Evolutionary conservation across 2,113 vertebrate species (phyloP).

Genomic region (Cololabis saira): DNA sequence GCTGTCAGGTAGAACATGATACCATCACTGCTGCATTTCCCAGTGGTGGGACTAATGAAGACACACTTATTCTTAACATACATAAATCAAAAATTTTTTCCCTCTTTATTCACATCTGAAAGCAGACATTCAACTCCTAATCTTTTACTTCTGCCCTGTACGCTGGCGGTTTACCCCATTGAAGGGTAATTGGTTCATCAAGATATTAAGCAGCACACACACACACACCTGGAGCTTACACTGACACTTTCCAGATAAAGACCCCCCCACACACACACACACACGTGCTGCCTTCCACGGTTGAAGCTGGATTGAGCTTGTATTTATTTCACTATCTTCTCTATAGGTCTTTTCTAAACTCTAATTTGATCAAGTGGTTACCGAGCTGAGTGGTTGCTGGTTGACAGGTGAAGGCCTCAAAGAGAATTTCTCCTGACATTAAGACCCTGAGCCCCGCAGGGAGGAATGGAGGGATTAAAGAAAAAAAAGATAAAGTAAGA

Average conservation of each 20-base stretch:
- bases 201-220: conserved; percentile 4
- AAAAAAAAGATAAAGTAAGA: conserved; percentile 53
- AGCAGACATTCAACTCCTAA: conserved; percentile 36
- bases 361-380: conserved; percentile 48
- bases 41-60: too few relatives aligned
- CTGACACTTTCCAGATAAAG: conserved; percentile 8
- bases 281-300: not conserved
- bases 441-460: conserved; percentile 66
- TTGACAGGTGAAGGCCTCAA: conserved; percentile 66
- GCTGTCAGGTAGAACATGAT: conserved; percentile 52
- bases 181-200: conserved; percentile 57
- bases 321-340: too few relatives aligned
- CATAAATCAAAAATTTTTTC: conserved; percentile 55
- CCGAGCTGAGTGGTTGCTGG: conserved; percentile 59
- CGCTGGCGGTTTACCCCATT: conserved; percentile 26
- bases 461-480: conserved; percentile 57
- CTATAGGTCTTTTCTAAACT: too few relatives aligned
- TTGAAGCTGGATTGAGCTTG: conserved; percentile 38
- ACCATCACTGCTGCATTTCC: not conserved
- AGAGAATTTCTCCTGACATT: conserved; percentile 73
- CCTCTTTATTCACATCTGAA: conserved; percentile 49
- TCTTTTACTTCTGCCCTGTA: conserved; percentile 36
- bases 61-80: not conserved
- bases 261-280: not conserved
- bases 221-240: not conserved